Evolutionary conservation across 2,113 vertebrate species (phyloP).

Genomic region (Helogale parvula): DNA sequence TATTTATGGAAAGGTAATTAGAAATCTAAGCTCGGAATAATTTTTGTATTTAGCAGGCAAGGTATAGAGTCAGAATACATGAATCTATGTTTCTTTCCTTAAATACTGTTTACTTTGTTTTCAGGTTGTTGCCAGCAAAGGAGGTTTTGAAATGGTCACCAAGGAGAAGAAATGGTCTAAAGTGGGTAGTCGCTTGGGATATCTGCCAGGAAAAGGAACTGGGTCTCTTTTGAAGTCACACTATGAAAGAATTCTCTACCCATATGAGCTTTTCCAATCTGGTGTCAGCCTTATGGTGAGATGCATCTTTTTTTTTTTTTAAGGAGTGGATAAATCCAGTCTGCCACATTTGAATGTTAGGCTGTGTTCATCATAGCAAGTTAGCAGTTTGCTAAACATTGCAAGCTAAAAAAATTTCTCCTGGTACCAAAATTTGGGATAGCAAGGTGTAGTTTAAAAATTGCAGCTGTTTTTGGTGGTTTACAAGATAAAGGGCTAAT

Average conservation of each 20-base stretch:
- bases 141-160: slow-evolving; percentile 95
- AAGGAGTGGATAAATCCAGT: not conserved
- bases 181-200: slow-evolving; percentile 94
- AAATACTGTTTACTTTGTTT: slow-evolving; percentile 69
- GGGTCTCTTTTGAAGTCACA: slow-evolving; percentile 95
- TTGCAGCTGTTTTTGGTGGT: not conserved
- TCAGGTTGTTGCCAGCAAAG: slow-evolving; percentile 95
- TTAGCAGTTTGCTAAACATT: not conserved
- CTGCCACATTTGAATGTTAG: slow-evolving; percentile 23
- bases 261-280: slow-evolving; percentile 98
- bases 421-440: not conserved
- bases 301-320: not conserved
- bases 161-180: slow-evolving; percentile 99
- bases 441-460: slow-evolving; percentile 45
- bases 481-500: slow-evolving; percentile 40
- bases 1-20: slow-evolving; percentile 29
- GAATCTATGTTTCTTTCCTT: not conserved
- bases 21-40: slow-evolving; percentile 17
- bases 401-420: not conserved
- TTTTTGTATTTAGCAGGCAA: slow-evolving; percentile 19
- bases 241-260: slow-evolving; percentile 96
- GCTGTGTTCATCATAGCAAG: not conserved
- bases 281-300: slow-evolving; percentile 96
- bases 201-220: slow-evolving; percentile 93
- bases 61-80: not conserved